Conservation (phyloP, 2,113 vertebrate genomes). For the Misgurnus mizolepis region DNA sequence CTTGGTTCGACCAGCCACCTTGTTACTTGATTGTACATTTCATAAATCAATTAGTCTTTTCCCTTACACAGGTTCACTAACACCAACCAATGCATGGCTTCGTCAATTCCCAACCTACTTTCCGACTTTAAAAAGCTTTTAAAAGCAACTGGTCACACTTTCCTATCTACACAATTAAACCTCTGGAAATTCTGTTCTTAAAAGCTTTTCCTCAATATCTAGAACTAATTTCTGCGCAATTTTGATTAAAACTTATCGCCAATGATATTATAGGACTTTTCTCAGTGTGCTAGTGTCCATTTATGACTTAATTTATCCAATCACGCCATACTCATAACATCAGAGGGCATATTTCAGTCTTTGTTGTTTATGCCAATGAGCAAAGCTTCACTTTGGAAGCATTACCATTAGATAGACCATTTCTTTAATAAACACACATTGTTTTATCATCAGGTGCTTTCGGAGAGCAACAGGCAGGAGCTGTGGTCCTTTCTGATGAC, state of each 20-base stretch:
- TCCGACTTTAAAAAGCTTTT: neutral
- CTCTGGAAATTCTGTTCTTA: neutral
- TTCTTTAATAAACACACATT: neutral
- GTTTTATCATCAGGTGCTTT: slow-evolving; percentile 58
- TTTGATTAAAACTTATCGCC: neutral
- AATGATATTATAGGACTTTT: neutral
- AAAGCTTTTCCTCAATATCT: neutral
- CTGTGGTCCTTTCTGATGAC: slow-evolving; percentile 91
- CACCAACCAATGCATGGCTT: neutral
- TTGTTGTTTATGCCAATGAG: neutral
- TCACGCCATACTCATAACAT: neutral
- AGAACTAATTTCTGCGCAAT: neutral
- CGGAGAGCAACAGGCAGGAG: slow-evolving; percentile 75
- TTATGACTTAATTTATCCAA: neutral
- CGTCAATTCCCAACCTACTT: neutral
- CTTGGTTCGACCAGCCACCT: too few relatives aligned
- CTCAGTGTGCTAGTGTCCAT: too few relatives aligned
- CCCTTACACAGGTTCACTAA: neutral
- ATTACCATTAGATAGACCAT: too few relatives aligned
- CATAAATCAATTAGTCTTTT: neutral
- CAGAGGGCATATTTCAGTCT: neutral
- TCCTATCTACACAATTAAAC: neutral
- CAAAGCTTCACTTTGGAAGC: neutral
- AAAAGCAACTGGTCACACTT: neutral
- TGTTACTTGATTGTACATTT: neutral